These are phyloP conservation scores for Gobionotothen gibberifrons DNA, from an alignment of 2,797 vertebrate species.

Conservation along the genomic window DNA sequence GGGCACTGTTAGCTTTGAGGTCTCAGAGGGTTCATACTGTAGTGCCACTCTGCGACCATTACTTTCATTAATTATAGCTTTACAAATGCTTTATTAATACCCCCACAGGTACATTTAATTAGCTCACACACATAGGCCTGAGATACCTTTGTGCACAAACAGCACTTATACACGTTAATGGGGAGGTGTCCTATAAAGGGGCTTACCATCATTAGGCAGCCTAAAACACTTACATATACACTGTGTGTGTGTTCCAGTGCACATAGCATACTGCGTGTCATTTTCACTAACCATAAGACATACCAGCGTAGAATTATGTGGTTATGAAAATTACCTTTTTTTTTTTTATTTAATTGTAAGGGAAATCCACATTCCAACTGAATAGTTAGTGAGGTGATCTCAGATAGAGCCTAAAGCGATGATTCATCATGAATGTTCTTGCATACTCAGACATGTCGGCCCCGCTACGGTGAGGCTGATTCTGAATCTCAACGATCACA, in stretches of 20 bases:
- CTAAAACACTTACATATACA: too few relatives aligned
- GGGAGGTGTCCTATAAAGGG: too few relatives aligned
- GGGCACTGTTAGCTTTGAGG: too few relatives aligned
- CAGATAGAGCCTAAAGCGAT: neutral
- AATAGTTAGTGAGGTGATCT: neutral
- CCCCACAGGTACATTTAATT: too few relatives aligned
- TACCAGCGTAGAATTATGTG: neutral
- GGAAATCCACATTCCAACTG: neutral
- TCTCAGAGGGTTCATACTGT: too few relatives aligned
- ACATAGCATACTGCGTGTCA: neutral
- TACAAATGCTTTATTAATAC: too few relatives aligned
- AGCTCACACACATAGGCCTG: too few relatives aligned
- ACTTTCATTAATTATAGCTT: too few relatives aligned
- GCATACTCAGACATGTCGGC: constrained; percentile 35
- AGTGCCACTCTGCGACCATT: too few relatives aligned
- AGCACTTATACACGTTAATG: too few relatives aligned
- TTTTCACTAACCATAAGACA: neutral
- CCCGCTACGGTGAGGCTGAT: neutral
- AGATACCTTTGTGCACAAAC: too few relatives aligned
- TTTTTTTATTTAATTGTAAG: neutral
- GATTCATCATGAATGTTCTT: constrained; percentile 16
- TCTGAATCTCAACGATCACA: constrained; percentile 22
- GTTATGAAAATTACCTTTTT: neutral
- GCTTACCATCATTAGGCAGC: too few relatives aligned
- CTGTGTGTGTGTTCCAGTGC: neutral